Evolutionary conservation across 2,888 invertebrate genomes (phyloP).

Genomic region (Synergus gifuensis): DNA sequence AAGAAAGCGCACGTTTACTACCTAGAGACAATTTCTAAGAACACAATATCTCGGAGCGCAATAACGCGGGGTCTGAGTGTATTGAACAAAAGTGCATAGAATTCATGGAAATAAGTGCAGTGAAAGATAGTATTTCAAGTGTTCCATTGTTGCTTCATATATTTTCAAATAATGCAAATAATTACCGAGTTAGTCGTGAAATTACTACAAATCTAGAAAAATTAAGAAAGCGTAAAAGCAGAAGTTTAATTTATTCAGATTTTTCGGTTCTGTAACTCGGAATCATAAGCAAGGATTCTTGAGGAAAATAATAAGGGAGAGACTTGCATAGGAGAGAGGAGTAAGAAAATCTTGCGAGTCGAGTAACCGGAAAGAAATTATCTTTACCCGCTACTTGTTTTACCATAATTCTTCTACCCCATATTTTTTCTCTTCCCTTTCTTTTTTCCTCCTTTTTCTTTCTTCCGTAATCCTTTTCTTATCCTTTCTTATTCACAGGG

Average conservation of each 20-base stretch:
- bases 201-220: neutral
- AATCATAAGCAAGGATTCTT: neutral
- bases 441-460: conserved; percentile 1
- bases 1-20: no score
- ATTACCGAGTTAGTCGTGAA: no score
- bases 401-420: conserved; percentile 44
- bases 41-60: no score
- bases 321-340: neutral
- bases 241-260: neutral
- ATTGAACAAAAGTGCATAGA: no score
- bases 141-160: no score
- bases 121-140: no score
- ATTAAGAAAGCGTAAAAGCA: neutral
- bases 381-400: conserved; percentile 53
- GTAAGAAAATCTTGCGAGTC: conserved; percentile 39
- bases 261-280: neutral
- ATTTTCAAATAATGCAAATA: no score
- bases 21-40: no score
- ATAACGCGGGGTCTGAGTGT: no score
- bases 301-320: conserved; percentile 19
- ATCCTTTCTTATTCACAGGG: neutral
- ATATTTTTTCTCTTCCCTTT: conserved; percentile 22
- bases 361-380: conserved; percentile 56
- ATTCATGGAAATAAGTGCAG: no score
- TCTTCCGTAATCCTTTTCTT: conserved; percentile 14